Percentiles rank a stretch among this genome's conserved stretches.
Conservation (phyloP, 2,113 vertebrate genomes). For the Sinocyclocheilus grahami region DNA sequence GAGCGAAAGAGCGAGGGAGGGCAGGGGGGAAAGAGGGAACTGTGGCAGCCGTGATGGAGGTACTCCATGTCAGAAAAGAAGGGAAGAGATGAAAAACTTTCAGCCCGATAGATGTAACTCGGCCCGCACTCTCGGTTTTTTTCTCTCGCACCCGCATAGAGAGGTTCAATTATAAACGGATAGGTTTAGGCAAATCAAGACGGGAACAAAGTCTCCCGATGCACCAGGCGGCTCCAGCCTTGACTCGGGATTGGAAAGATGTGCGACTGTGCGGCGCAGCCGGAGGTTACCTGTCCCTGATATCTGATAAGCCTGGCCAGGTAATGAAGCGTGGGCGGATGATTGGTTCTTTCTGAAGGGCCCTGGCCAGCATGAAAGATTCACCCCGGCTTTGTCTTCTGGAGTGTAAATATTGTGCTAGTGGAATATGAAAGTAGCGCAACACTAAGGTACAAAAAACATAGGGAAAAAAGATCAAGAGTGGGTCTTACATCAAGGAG, state of each 20-base stretch:
- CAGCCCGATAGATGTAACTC: constrained; percentile 18
- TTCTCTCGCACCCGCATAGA: not conserved
- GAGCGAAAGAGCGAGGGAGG: constrained; percentile 72
- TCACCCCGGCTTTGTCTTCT: constrained; percentile 93
- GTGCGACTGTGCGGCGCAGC: not conserved
- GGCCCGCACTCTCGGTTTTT: not conserved
- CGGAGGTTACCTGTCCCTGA: constrained; percentile 52
- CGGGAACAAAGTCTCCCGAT: not conserved
- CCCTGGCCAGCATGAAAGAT: constrained; percentile 78
- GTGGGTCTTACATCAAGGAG: constrained; percentile 99
- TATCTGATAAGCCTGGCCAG: constrained; percentile 61
- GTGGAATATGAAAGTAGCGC: constrained; percentile 99
- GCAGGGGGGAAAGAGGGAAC: constrained; percentile 72
- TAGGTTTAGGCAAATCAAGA: constrained; percentile 9
- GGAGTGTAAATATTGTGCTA: constrained; percentile 99
- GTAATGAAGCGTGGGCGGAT: constrained; percentile 60
- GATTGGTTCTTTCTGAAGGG: constrained; percentile 72
- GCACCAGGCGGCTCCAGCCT: not conserved
- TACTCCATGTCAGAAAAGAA: constrained; percentile 42
- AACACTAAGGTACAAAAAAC: constrained; percentile 98
- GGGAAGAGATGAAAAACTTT: constrained; percentile 41
- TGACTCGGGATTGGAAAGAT: not conserved
- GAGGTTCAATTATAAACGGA: constrained; percentile 44
- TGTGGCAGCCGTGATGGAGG: constrained; percentile 39
- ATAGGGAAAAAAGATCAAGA: constrained; percentile 96